Conservation (phyloP, 2,797 vertebrate genomes). For the Falco berigora region DNA sequence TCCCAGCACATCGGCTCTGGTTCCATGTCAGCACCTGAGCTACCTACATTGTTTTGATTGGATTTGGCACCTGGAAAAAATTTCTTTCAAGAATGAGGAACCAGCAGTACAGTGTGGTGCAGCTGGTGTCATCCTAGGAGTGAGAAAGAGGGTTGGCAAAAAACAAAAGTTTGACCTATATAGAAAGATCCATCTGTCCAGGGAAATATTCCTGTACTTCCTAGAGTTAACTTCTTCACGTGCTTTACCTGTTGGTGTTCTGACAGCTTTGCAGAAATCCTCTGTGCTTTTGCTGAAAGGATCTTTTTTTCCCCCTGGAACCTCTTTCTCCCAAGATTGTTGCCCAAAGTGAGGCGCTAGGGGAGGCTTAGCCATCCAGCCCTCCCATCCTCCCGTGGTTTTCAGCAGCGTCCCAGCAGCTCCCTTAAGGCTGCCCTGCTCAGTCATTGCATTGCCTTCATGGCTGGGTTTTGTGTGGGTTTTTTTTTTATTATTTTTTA, state of each 20-base stretch:
- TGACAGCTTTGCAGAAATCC: background rate
- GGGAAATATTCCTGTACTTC: background rate
- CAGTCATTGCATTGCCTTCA: background rate
- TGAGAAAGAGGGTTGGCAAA: background rate
- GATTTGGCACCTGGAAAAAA: background rate
- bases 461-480: fast-evolving
- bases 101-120: background rate
- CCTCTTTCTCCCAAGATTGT: background rate
- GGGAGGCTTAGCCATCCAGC: background rate
- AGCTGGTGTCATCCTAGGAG: constrained; percentile 26
- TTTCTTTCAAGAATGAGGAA: background rate
- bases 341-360: background rate
- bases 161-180: constrained; percentile 33
- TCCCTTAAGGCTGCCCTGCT: background rate
- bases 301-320: background rate
- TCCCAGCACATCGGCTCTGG: background rate
- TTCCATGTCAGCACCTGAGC: background rate
- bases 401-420: background rate
- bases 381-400: background rate
- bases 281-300: background rate
- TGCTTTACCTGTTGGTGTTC: background rate
- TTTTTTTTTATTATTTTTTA: no score
- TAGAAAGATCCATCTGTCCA: constrained; percentile 9
- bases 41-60: background rate
- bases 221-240: background rate